Base-by-base conservation (phyloP, 2,113 vertebrate genomes). In the Tinamus guttatus region DNA sequence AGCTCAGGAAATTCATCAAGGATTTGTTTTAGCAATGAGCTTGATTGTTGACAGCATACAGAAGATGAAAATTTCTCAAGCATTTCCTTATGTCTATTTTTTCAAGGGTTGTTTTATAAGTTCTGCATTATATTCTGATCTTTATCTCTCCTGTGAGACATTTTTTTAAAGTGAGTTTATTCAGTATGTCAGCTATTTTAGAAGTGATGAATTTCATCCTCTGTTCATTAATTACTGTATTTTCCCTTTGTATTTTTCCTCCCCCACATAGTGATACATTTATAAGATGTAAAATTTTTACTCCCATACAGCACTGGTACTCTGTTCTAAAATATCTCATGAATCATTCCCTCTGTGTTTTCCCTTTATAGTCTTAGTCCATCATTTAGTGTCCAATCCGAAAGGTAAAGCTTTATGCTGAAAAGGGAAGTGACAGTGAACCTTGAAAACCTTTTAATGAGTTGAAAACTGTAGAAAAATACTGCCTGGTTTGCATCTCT, bases 371-470 rank as follows among this genome's bases (percentile, higher is more conserved):
- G 14, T 63, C 20, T 63, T 51, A 63, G 12, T 24, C 34, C 36
- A 63, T 51, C 59, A 63, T 20, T 28, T 51, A 51, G 34, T 30
- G 75, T n/a, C 43, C 27, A 38, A 14, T 51, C 59, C 43, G 63
- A 78, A 63, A 49, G 43, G 34, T 38, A 30, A 20, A 32, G 15
- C 47, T 49, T 40, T 63, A 30, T 28, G 49, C 59, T 51, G 47
- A 78, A 38, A 51, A 63, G 30, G 36, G 34, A 78, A 63, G 45
- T 22, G 34, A 78, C 27, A 63, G 47, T 38, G n/a, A 75, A 70
- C 60, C 62, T 28, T 43, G 83, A 90, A 89, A 88, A 92, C 34
- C 18, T 71, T 71, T 80, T 81, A 92, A 92, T 77, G 59, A 88
- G 40, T 25, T 81, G 71, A 86, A 88, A 77, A 27, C 60, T 74